Evolutionary conservation across 1,140 invertebrate genomes (phyloP), one percentile per base, ranked within the genome.

Genomic region (Doryteuthis pealeii): DNA sequence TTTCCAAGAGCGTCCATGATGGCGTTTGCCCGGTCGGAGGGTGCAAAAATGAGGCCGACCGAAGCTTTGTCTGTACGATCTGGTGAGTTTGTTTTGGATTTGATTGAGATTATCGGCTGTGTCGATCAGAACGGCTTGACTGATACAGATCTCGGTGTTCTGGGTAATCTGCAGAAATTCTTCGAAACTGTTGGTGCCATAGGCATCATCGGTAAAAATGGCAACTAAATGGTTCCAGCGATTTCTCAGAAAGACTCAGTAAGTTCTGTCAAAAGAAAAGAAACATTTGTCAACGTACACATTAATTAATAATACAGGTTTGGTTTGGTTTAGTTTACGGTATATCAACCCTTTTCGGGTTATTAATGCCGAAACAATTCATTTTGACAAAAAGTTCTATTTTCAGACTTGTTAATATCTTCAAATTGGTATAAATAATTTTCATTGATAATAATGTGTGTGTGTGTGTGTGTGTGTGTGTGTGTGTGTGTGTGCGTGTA

Each of bases 221-320:
- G 88, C 70, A 45, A 84, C 78, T n/a, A 89, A 80, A 71, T 86
- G 86, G 33, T 84, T 79, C 89, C 89, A 89, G 1, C 89, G 75
- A 35, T 84, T 79, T 6, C 83, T 79, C 58, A 90, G n/a, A 77
- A 1, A 86, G 54, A 28, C 28, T 74, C 28, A 33, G 31, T 45
- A 66, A 10, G 22, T 40, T 66, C 35, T 76, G 67, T 54, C 1
- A 18, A 6, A 32, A 30, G 2, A 35, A 10, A n/a, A 62, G n/a
- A 71, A 71, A 28, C 32, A 43, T 66, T n/a, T n/a, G n/a, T n/a
- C n/a, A n/a, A n/a, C n/a, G n/a, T n/a, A n/a, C n/a, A n/a, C n/a
- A n/a, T n/a, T n/a, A n/a, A n/a, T n/a, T n/a, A n/a, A n/a, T n/a
- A n/a, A n/a, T n/a, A n/a, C n/a, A n/a, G n/a, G n/a, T n/a, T n/a